A percentile compares a stretch with the other conserved stretches of the same genome.
Conservation (phyloP, 2,888 invertebrate genomes). For the Oconnorella tubifera region DNA sequence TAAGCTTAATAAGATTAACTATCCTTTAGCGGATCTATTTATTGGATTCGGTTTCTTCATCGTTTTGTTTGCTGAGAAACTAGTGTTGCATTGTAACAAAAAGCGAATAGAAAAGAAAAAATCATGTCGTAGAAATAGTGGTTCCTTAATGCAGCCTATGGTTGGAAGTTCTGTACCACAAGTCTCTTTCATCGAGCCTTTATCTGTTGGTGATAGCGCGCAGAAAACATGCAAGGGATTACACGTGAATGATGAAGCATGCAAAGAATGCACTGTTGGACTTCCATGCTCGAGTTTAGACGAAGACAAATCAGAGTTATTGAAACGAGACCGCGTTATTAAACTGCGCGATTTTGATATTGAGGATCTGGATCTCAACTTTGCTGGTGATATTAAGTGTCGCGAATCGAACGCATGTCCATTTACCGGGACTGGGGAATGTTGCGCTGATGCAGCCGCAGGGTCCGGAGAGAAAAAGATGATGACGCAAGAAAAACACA, state of each 20-base stretch:
- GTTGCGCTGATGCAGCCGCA: slow-evolving; percentile 21
- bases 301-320: neutral
- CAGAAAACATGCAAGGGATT: neutral
- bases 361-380: slow-evolving; percentile 15
- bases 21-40: slow-evolving; percentile 49
- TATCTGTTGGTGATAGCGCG: neutral
- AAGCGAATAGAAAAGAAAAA: slow-evolving; percentile 17
- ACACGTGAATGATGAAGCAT: neutral
- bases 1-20: slow-evolving; percentile 34
- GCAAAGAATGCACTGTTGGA: slow-evolving; percentile 21
- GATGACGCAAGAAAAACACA: slow-evolving; percentile 16
- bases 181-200: neutral
- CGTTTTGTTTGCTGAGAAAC: slow-evolving; percentile 45
- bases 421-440: slow-evolving; percentile 26
- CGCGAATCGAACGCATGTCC: slow-evolving; percentile 20
- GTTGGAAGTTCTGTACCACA: neutral
- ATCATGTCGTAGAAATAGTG: slow-evolving; percentile 5
- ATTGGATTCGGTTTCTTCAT: slow-evolving; percentile 51
- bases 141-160: neutral
- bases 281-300: slow-evolving; percentile 20
- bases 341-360: slow-evolving; percentile 15
- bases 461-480: neutral
- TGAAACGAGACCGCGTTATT: slow-evolving; percentile 6
- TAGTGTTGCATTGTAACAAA: slow-evolving; percentile 31
- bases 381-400: neutral